Percentiles rank a stretch among this genome's conserved stretches.
Evolutionary conservation across 1,140 invertebrate species (phyloP).

Genomic region (Eueides isabella): DNA sequence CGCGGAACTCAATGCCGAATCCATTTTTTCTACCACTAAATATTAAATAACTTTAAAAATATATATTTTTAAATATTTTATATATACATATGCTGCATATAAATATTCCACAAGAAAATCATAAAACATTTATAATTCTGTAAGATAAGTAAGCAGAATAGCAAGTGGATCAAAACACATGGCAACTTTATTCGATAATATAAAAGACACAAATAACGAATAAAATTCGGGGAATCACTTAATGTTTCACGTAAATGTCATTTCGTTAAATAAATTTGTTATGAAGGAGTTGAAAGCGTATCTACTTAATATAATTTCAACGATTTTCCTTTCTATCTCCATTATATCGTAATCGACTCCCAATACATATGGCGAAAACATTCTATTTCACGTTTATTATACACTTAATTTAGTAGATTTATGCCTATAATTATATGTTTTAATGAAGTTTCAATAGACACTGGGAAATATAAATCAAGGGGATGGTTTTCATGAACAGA

Average conservation of each 20-base stretch:
- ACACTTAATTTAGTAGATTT: too few species aligned
- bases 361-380: neutral
- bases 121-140: neutral
- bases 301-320: neutral
- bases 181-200: neutral
- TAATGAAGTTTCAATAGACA: too few species aligned
- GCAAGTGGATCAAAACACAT: neutral
- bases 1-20: too few species aligned
- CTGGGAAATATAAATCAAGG: too few species aligned
- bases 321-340: conserved; percentile 6
- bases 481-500: too few species aligned
- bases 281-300: neutral
- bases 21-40: too few species aligned
- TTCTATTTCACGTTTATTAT: neutral
- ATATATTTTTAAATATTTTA: too few species aligned
- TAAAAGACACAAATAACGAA: neutral
- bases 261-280: conserved; percentile 7
- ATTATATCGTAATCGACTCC: conserved; percentile 2
- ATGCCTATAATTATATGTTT: too few species aligned
- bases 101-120: too few species aligned
- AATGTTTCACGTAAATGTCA: conserved; percentile 6
- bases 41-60: too few species aligned
- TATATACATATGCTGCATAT: too few species aligned
- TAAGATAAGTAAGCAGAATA: neutral
- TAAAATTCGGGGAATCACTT: conserved; percentile 1